These are phyloP conservation scores for Marcusenius ussheri DNA, from an alignment of 2,113 vertebrate species.

Conservation along the genomic window DNA sequence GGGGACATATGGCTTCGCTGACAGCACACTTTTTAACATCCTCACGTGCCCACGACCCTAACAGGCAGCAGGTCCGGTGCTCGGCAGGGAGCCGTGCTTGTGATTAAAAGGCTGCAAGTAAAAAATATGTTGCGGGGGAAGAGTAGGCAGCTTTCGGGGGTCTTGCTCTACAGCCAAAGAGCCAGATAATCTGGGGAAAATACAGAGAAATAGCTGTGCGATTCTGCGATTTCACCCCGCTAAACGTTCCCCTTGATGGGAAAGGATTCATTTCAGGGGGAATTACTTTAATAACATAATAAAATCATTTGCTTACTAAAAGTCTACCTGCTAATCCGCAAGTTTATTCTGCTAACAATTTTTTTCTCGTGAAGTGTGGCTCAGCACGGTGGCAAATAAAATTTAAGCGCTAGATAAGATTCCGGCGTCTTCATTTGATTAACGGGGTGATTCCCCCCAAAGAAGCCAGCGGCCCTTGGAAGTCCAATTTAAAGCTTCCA, in stretches of 20 bases:
- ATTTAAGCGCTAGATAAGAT: not conserved
- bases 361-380: not conserved
- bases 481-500: not conserved
- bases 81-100: not conserved
- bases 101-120: not conserved
- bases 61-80: not conserved
- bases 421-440: not conserved
- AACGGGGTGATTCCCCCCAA: not conserved
- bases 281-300: not conserved
- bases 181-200: not conserved
- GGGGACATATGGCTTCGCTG: not conserved
- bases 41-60: not conserved
- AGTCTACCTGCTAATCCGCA: not conserved
- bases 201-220: not conserved
- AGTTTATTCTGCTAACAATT: not conserved
- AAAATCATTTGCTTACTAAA: constrained; percentile 5
- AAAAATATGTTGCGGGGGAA: not conserved
- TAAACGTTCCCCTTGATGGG: not conserved
- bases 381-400: not conserved
- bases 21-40: not conserved
- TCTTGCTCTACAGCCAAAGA: not conserved
- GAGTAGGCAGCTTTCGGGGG: not conserved
- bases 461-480: not conserved
- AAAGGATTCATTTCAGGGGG: not conserved
- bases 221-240: not conserved